Evolutionary conservation across 2,797 vertebrate species (phyloP), one percentile per base, ranked within the genome.

Genomic region (Anolis apletophallus): DNA sequence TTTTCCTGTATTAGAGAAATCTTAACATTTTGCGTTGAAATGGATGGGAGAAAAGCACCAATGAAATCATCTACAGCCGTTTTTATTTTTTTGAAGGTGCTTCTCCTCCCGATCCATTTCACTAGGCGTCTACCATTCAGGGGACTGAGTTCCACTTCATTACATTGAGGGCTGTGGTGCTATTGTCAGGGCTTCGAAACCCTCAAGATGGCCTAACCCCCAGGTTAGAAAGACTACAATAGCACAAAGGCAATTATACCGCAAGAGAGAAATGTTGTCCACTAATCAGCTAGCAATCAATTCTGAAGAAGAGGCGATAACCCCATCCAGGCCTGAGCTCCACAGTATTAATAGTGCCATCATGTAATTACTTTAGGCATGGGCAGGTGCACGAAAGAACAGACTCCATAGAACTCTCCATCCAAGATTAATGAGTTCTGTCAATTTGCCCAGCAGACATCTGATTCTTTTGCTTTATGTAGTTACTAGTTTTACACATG

Each of bases 401-500:
- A 96, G 95, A 92, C 93, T 96, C 91, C 92, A 94, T 94, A 97
- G 95, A 92, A 94, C 92, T 90, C 95, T 89, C 94, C 95, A 88
- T 95, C 88, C 90, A 96, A 97, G 97, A 97, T 97, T 97, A 97
- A 97, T 97, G 97, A 97, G 96, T 96, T 97, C 96, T 97, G 97
- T 97, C 96, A 96, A 96, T 96, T 96, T 96, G 95, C 96, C 95
- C 96, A 96, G 96, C 93, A 95, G 95, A 97, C 95, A 95, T 95
- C 96, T 96, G 96, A 97, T 96, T 97, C 96, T 95, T 93, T 94
- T 94, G 95, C 94, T 96, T 95, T 96, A 91, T 87, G 90, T 90
- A 96, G 94, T 93, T 93, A 94, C 95, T 95, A 94, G 94, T 96
- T 96, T 96, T 95, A 96, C 94, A 95, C 91, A 91, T 85, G 94